A percentile compares a stretch with the other conserved stretches of the same genome.
phyloP scores from a whole-genome alignment of 2,888 invertebrate species.

The Eutolmus rufibarbis region DNA sequence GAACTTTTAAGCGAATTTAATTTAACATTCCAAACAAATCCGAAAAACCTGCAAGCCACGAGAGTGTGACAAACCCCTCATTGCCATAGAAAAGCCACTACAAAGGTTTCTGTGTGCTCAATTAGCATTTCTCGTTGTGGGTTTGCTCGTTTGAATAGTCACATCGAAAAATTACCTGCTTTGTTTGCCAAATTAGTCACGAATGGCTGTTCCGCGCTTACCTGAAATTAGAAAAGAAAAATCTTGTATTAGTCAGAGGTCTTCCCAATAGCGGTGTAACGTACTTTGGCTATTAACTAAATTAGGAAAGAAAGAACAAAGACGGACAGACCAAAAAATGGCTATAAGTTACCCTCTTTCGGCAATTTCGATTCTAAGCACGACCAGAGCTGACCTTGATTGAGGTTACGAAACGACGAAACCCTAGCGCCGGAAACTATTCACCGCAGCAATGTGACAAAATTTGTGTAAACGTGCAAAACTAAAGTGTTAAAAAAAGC shows the following conservation, averaged over 20 bases:
- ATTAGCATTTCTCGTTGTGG: neutral
- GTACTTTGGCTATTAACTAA: neutral
- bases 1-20: neutral
- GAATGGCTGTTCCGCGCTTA: neutral
- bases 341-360: neutral
- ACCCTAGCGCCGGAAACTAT: neutral
- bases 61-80: neutral
- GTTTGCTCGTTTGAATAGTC: neutral
- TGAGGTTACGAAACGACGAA: constrained; percentile 8
- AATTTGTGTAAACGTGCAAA: neutral
- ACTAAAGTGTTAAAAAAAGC: neutral
- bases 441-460: neutral
- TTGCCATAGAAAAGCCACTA: neutral
- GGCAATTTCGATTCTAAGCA: neutral
- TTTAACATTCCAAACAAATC: neutral
- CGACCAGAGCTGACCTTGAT: neutral
- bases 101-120: neutral
- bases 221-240: constrained; percentile 22
- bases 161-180: neutral
- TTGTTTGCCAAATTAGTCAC: constrained; percentile 9
- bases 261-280: neutral
- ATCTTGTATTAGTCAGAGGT: neutral
- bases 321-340: neutral
- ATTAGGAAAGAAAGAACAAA: neutral
- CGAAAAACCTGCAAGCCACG: neutral